Evolutionary conservation across 2,113 vertebrate genomes (phyloP).

Genomic region (Nycticryphes semicollaris): DNA sequence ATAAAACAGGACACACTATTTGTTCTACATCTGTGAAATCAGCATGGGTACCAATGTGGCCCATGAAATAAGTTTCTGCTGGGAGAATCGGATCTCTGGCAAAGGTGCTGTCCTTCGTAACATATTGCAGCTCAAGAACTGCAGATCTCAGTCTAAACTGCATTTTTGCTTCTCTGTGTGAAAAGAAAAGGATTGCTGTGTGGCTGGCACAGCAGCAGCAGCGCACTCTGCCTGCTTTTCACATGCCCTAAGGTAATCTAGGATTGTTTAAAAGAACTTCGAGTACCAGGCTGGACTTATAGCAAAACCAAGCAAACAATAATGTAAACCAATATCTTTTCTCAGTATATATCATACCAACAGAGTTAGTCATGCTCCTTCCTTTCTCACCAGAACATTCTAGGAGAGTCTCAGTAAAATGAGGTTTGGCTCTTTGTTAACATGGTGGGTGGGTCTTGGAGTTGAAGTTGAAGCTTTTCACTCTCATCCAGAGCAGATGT

Average conservation of each 20-base stretch:
- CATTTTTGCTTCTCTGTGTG: not conserved
- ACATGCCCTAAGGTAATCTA: not conserved
- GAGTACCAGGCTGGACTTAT: not conserved
- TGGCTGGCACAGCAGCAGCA: not conserved
- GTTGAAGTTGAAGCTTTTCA: not conserved
- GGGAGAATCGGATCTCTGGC: not conserved
- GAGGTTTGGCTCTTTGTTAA: not conserved
- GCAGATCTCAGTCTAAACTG: not conserved
- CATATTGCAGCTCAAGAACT: not conserved
- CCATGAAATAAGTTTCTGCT: not conserved
- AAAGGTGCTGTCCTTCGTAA: not conserved
- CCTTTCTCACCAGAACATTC: not conserved
- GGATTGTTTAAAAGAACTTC: not conserved
- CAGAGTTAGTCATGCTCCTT: not conserved
- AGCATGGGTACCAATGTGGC: not conserved
- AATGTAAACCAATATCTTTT: not conserved
- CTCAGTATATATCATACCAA: not conserved
- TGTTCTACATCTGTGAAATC: not conserved
- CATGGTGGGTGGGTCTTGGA: rapidly evolving
- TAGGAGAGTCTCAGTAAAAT: not conserved
- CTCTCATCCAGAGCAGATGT: rapidly evolving
- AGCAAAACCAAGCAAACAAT: not conserved
- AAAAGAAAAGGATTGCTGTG: not conserved
- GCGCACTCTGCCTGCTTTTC: not conserved
- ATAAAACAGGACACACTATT: not conserved